Evolutionary conservation across 2,113 vertebrate species (phyloP).

Genomic region (Symphodus melops): DNA sequence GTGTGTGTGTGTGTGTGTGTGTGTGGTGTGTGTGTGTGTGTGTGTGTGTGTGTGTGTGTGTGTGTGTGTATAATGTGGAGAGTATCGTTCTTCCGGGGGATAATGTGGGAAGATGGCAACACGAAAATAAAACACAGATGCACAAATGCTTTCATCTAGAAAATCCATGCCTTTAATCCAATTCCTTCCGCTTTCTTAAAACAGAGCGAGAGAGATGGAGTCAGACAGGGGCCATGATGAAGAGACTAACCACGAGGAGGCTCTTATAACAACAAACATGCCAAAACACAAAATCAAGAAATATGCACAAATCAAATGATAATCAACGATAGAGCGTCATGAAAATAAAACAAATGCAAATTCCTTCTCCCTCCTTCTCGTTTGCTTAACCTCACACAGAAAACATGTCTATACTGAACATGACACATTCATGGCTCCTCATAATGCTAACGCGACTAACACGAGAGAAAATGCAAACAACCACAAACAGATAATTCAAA

Average conservation of each 20-base stretch:
- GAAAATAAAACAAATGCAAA: constrained; percentile 40
- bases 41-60: not conserved
- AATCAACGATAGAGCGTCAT: constrained; percentile 26
- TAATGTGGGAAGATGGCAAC: constrained; percentile 45
- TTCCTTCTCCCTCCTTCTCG: not conserved
- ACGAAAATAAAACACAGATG: constrained; percentile 74
- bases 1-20: not conserved
- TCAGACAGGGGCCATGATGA: constrained; percentile 47
- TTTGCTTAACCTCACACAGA: constrained; percentile 9
- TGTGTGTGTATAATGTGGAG: not conserved
- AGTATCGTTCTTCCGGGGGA: not conserved
- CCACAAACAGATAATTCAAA: constrained; percentile 12
- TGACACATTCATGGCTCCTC: constrained; percentile 30
- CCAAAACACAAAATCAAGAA: constrained; percentile 10
- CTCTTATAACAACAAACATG: constrained; percentile 33
- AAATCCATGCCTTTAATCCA: constrained; percentile 79
- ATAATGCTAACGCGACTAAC: constrained; percentile 22
- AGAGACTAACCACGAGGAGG: constrained; percentile 38
- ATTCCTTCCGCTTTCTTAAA: constrained; percentile 79
- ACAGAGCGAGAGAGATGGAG: constrained; percentile 58
- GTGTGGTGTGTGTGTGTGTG: constrained; percentile 6
- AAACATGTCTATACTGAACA: constrained; percentile 27
- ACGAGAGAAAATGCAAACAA: constrained; percentile 35
- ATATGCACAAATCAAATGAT: constrained; percentile 41
- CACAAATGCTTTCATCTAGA: constrained; percentile 70